phyloP scores from a whole-genome alignment of 2,113 vertebrate genomes.

The Hystrix cristata region DNA sequence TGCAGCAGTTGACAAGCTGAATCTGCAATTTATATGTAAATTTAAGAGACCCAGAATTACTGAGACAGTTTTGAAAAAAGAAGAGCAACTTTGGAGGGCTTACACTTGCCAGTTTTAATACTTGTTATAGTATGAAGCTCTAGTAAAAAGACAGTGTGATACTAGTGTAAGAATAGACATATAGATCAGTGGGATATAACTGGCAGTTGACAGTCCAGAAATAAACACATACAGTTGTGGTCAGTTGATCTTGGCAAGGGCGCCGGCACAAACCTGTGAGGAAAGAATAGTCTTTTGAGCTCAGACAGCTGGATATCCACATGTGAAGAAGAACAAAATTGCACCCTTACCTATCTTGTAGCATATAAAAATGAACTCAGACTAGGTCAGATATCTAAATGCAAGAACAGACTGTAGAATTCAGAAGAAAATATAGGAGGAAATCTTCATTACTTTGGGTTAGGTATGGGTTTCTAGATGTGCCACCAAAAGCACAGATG shows the following conservation, averaged over 20 bases:
- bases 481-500: neutral
- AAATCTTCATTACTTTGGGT: neutral
- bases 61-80: neutral
- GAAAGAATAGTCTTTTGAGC: slow-evolving; percentile 15
- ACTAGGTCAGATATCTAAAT: neutral
- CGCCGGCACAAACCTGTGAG: neutral
- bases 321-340: neutral
- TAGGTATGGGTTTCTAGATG: neutral
- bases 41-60: neutral
- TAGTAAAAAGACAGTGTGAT: neutral
- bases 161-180: neutral
- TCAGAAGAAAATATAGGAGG: neutral
- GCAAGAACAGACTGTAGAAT: neutral
- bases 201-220: neutral
- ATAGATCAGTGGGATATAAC: neutral
- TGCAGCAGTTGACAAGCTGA: neutral
- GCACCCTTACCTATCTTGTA: no score
- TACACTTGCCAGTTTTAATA: neutral
- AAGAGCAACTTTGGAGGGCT: neutral
- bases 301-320: neutral
- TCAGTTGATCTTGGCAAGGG: neutral
- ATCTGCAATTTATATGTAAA: slow-evolving; percentile 5
- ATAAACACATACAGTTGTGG: neutral
- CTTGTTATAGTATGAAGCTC: neutral
- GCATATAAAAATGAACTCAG: neutral